Conservation (phyloP, 2,797 vertebrate genomes). For the Sebastes taczanowskii region DNA sequence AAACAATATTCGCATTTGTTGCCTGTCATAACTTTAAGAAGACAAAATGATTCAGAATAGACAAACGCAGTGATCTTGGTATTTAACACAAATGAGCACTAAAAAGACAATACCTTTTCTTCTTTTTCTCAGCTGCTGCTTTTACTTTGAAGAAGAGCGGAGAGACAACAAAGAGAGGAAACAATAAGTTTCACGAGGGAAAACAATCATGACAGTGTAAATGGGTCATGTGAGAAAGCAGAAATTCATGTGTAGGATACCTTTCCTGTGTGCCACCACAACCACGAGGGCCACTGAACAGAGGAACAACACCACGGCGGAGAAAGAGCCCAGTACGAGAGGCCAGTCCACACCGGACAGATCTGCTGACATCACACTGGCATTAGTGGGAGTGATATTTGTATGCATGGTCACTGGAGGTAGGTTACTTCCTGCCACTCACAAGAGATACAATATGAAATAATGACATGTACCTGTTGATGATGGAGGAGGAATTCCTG, state of each 20-base stretch:
- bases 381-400: background rate
- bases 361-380: conserved; percentile 20
- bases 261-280: conserved; percentile 58
- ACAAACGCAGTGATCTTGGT: background rate
- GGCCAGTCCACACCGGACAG: conserved; percentile 70
- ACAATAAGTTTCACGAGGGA: background rate
- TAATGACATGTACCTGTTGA: conserved; percentile 41
- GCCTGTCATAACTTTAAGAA: background rate
- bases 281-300: conserved; percentile 49
- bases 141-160: conserved; percentile 51
- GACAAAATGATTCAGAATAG: background rate
- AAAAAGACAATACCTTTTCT: conserved; percentile 68
- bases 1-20: background rate
- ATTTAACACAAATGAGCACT: background rate
- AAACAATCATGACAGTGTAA: background rate
- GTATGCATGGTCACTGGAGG: background rate
- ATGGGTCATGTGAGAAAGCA: background rate
- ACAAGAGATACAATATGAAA: background rate
- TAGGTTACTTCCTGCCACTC: background rate
- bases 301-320: conserved; percentile 74
- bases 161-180: background rate
- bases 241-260: conserved; percentile 41
- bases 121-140: conserved; percentile 56
- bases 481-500: conserved; percentile 44
- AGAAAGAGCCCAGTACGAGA: conserved; percentile 74